Conservation (phyloP, 2,113 vertebrate genomes). For the Mola mola region DNA sequence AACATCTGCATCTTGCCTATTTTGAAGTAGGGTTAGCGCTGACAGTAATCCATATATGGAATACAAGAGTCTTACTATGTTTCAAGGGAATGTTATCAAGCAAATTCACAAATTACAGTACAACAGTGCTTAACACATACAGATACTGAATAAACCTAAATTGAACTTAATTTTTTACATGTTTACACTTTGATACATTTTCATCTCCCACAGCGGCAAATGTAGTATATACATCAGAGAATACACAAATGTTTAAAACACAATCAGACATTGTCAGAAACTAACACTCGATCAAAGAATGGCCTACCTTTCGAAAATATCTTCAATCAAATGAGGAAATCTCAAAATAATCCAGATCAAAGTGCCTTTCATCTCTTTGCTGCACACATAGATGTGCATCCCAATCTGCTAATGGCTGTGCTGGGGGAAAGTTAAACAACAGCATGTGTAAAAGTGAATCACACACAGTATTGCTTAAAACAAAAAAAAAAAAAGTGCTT, state of each 20-base stretch:
- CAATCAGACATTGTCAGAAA: slow-evolving; percentile 53
- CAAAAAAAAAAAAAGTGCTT: neutral
- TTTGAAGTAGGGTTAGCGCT: too few relatives aligned
- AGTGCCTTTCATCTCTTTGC: slow-evolving; percentile 62
- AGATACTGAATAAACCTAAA: neutral
- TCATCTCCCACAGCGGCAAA: slow-evolving; percentile 5
- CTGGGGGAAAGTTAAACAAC: slow-evolving; percentile 32
- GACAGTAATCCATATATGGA: too few relatives aligned
- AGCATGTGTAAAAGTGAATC: slow-evolving; percentile 18
- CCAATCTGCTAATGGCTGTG: slow-evolving; percentile 39
- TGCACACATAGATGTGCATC: slow-evolving; percentile 31
- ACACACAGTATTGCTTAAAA: too few relatives aligned
- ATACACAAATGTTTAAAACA: slow-evolving; percentile 48
- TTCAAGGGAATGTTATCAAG: neutral
- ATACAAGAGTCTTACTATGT: too few relatives aligned
- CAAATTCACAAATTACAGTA: neutral
- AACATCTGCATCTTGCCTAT: neutral
- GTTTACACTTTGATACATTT: slow-evolving; percentile 18
- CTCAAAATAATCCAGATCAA: slow-evolving; percentile 71
- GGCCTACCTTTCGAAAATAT: slow-evolving; percentile 48
- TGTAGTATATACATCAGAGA: slow-evolving; percentile 47
- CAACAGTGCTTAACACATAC: neutral
- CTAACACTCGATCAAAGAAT: slow-evolving; percentile 59
- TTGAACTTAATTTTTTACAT: neutral
- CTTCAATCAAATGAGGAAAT: slow-evolving; percentile 58